A percentile compares a stretch with the other conserved stretches of the same genome.
Conservation (phyloP, 2,113 vertebrate genomes). For the Antechinus flavipes region DNA sequence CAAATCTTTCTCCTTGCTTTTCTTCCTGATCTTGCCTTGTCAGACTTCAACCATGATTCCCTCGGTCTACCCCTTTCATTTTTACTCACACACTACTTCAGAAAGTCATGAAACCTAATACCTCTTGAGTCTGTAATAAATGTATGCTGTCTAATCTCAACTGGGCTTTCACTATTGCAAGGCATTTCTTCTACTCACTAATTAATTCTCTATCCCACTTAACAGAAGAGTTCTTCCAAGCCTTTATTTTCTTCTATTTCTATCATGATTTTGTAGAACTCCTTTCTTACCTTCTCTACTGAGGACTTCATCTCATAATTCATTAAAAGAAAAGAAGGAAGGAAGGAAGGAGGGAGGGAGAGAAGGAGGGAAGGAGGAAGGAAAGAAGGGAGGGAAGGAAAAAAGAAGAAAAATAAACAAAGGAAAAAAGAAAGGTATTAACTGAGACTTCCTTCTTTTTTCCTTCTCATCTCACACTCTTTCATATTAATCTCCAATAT, state of each 20-base stretch:
- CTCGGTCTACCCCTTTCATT: background rate
- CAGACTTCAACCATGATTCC: background rate
- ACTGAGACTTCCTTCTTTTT: background rate
- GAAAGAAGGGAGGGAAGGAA: no score
- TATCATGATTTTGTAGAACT: background rate
- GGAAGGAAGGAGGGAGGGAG: no score
- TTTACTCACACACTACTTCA: background rate
- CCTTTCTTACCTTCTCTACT: background rate
- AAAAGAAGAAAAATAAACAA: no score
- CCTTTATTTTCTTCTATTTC: background rate
- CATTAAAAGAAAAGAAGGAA: background rate
- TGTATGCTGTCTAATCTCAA: background rate
- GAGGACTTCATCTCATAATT: background rate
- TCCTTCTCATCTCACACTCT: background rate
- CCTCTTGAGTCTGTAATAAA: background rate
- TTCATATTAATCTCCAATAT: background rate
- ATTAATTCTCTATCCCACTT: background rate
- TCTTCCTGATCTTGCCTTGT: background rate
- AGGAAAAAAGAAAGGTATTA: background rate
- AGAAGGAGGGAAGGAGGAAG: no score
- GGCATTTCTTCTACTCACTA: background rate
- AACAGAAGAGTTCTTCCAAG: background rate
- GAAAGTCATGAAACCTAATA: background rate
- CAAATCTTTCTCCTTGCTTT: background rate
- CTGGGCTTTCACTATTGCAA: background rate